Evolutionary conservation across 2,113 vertebrate species (phyloP).

Genomic region (Lota lota): DNA sequence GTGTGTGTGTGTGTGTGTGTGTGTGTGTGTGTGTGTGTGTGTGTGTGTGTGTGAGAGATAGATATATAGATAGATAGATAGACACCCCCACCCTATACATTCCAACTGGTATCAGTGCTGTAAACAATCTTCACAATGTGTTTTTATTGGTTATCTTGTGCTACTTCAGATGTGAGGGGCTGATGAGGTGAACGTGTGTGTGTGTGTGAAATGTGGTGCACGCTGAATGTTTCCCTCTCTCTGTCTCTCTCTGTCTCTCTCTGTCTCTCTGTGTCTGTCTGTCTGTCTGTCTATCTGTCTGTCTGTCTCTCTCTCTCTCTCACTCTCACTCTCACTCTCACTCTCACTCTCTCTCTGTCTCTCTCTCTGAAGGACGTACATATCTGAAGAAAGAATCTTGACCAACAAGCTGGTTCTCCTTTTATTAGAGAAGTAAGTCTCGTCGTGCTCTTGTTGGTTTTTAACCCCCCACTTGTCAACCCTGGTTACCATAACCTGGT

Average conservation of each 20-base stretch:
- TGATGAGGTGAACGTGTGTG: not conserved
- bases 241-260: conserved; percentile 14
- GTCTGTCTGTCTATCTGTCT: not conserved
- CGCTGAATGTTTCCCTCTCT: not conserved
- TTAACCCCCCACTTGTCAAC: too few species aligned
- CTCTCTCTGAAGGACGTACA: conserved; percentile 65
- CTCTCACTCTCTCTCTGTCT: conserved; percentile 2
- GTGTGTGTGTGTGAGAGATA: conserved; percentile 7
- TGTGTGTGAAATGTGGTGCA: not conserved
- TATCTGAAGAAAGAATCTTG: conserved; percentile 54
- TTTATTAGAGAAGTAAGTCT: conserved; percentile 64
- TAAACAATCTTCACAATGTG: not conserved
- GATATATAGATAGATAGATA: not conserved
- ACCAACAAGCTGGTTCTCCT: conserved; percentile 49
- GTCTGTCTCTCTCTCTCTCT: conserved; percentile 2
- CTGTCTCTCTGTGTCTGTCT: conserved; percentile 18
- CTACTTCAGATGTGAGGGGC: not conserved
- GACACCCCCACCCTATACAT: too few species aligned
- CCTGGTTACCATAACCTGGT: too few species aligned
- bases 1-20: conserved; percentile 2
- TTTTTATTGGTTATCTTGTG: not conserved
- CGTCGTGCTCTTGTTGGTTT: too few species aligned
- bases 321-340: conserved; percentile 15
- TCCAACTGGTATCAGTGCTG: not conserved
- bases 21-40: conserved; percentile 7